phyloP scores from a whole-genome alignment of 1,140 invertebrate species.

The Micrasema minimum region DNA sequence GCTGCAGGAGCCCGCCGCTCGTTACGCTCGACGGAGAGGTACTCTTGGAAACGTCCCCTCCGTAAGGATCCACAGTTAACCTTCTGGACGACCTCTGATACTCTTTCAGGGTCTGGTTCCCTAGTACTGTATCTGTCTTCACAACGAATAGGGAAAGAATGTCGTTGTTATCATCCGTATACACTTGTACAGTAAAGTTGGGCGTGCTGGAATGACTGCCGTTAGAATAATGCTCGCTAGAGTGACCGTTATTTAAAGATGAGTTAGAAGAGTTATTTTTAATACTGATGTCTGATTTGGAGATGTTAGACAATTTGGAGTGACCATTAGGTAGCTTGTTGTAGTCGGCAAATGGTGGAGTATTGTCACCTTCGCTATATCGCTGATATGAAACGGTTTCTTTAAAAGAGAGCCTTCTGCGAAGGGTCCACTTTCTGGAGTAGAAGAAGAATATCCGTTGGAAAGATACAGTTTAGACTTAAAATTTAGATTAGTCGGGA shows the following conservation, averaged over 20 bases:
- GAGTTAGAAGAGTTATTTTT: slow-evolving; percentile 59
- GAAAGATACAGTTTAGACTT: slow-evolving; percentile 41
- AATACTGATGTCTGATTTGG: slow-evolving; percentile 42
- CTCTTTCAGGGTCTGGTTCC: slow-evolving; percentile 64
- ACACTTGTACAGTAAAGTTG: slow-evolving; percentile 62
- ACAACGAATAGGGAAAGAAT: slow-evolving; percentile 63
- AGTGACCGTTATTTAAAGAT: slow-evolving; percentile 63
- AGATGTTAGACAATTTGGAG: slow-evolving; percentile 22
- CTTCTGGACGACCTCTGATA: slow-evolving; percentile 64
- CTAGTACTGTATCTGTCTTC: slow-evolving; percentile 62
- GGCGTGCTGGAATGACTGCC: slow-evolving; percentile 55
- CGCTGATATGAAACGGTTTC: slow-evolving; percentile 40
- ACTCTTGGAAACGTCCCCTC: slow-evolving; percentile 60
- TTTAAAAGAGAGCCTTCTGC: slow-evolving; percentile 32
- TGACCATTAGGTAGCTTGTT: slow-evolving; percentile 14
- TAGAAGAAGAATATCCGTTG: slow-evolving; percentile 46
- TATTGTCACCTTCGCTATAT: slow-evolving; percentile 50
- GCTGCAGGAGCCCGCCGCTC: slow-evolving; percentile 61
- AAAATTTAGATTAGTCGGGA: not conserved
- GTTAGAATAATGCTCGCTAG: slow-evolving; percentile 57
- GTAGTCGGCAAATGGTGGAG: slow-evolving; percentile 45
- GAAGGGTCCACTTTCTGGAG: slow-evolving; percentile 42
- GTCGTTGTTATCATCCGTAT: slow-evolving; percentile 63
- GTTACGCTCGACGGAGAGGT: slow-evolving; percentile 64
- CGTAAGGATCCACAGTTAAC: slow-evolving; percentile 62